A percentile compares a stretch with the other conserved stretches of the same genome.
These are phyloP conservation scores for Symphodus melops DNA, from an alignment of 2,113 vertebrate genomes.

Conservation along the genomic window DNA sequence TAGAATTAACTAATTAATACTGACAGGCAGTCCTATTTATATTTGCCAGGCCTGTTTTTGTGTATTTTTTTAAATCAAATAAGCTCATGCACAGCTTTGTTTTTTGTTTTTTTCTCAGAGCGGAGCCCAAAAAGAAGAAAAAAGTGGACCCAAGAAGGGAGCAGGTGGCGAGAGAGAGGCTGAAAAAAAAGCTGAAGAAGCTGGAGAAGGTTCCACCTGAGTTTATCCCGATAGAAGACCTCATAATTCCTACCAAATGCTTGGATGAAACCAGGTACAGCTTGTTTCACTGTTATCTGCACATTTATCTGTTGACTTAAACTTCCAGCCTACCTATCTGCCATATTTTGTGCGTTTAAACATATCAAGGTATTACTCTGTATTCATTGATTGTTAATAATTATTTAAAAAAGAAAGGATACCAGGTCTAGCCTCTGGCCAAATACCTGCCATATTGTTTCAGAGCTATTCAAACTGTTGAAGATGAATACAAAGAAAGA, in stretches of 20 bases:
- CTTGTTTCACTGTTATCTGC: conserved; percentile 18
- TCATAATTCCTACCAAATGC: conserved; percentile 82
- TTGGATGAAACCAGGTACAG: conserved; percentile 87
- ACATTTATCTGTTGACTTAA: too few species aligned
- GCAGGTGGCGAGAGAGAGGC: conserved; percentile 85
- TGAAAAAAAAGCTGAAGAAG: conserved; percentile 91
- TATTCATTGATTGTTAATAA: too few species aligned
- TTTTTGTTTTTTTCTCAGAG: conserved; percentile 83
- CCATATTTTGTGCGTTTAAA: neutral
- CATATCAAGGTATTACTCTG: too few species aligned
- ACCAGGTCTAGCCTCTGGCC: too few species aligned
- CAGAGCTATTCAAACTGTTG: too few species aligned
- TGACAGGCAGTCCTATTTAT: neutral
- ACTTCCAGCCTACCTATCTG: neutral
- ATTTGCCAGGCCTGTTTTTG: neutral
- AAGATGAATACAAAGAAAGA: too few species aligned
- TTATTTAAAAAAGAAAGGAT: too few species aligned
- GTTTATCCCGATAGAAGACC: conserved; percentile 95
- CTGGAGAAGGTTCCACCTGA: conserved; percentile 91
- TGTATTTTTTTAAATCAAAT: neutral
- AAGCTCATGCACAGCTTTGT: neutral
- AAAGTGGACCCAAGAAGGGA: conserved; percentile 90
- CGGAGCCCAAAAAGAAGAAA: conserved; percentile 94
- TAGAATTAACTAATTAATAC: too few species aligned
- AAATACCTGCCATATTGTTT: too few species aligned